phyloP scores from a whole-genome alignment of 2,113 vertebrate species.

The Platysteira castanea region DNA sequence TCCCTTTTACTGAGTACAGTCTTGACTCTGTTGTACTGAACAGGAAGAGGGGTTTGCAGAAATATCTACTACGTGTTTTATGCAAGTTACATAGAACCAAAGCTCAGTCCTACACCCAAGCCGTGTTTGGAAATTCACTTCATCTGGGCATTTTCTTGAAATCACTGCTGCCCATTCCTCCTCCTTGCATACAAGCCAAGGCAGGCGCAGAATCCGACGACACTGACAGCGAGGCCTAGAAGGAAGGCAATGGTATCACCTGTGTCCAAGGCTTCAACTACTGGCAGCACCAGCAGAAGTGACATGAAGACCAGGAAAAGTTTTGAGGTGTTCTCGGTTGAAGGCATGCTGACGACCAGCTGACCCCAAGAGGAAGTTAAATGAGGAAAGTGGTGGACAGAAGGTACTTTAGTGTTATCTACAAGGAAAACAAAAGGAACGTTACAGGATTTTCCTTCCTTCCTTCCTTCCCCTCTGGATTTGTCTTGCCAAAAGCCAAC shows the following conservation, averaged over 20 bases:
- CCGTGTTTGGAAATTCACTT: neutral
- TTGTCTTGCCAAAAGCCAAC: neutral
- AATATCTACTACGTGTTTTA: neutral
- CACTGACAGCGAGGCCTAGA: conserved; percentile 75
- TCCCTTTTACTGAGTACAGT: neutral
- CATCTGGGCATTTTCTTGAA: neutral
- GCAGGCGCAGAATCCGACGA: conserved; percentile 85
- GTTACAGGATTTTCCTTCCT: neutral
- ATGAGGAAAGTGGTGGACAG: neutral
- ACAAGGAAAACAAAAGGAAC: neutral
- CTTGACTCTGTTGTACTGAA: neutral
- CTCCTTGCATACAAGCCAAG: conserved; percentile 89
- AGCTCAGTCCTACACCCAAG: neutral
- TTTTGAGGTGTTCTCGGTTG: neutral
- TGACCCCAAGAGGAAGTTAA: neutral
- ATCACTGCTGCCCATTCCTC: conserved; percentile 80
- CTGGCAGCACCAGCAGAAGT: conserved; percentile 71
- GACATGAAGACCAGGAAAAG: conserved; percentile 49
- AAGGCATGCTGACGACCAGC: conserved; percentile 74
- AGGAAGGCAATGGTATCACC: conserved; percentile 87
- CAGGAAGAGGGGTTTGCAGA: neutral
- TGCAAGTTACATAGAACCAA: neutral
- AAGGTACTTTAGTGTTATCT: neutral
- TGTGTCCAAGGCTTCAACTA: conserved; percentile 82
- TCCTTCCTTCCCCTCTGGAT: neutral